Evolutionary conservation across 2,797 vertebrate genomes (phyloP), one percentile per base, ranked within the genome.

Genomic region (Chelidonichthys spinosus): DNA sequence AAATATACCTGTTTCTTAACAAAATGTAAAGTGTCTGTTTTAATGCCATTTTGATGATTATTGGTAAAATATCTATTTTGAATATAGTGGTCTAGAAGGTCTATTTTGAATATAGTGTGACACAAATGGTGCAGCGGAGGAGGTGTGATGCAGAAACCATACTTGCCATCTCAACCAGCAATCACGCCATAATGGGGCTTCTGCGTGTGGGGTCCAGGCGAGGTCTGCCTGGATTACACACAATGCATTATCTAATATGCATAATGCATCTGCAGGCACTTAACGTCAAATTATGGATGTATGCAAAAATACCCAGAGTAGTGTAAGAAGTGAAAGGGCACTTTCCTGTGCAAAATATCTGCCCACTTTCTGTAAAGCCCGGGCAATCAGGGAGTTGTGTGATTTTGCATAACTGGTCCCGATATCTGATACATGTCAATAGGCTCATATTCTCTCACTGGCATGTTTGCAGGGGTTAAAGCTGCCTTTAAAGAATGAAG

Each of bases 241-340:
- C 78, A 87, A 87, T 86, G 86, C 88, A 92, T 93, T 89, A 91
- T 90, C 87, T 90, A 78, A 88, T 89, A 87, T 91, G 83, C 90
- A 93, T 92, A 92, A 92, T 93, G 91, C 89, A 92, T 88, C 76
- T 85, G 82, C 58, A 90, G 84, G 84, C 90, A 92, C 88, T 93
- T 92, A 93, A 88, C 88, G 86, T 87, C 80, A 76, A 93, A 93
- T 94, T 90, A 92, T 80, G 47, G 83, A 91, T 91, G 89, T 87
- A 88, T 87, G 79, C 63, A 65, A 83, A 73, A 87, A 87, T 72
- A 89, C 81, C 73, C 73, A 58, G 67, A 85, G 81, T 72, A 60
- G 76, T 39, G 59, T 64, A 81, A 79, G 66, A 18, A 72, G 68
- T 79, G 68, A 80, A 71, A 68, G 71, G 72, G 61, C 82, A 85